A percentile compares a stretch with the other conserved stretches of the same genome.
Evolutionary conservation across 2,888 invertebrate species (phyloP).

Genomic region (Lasioglossum pauxillum): DNA sequence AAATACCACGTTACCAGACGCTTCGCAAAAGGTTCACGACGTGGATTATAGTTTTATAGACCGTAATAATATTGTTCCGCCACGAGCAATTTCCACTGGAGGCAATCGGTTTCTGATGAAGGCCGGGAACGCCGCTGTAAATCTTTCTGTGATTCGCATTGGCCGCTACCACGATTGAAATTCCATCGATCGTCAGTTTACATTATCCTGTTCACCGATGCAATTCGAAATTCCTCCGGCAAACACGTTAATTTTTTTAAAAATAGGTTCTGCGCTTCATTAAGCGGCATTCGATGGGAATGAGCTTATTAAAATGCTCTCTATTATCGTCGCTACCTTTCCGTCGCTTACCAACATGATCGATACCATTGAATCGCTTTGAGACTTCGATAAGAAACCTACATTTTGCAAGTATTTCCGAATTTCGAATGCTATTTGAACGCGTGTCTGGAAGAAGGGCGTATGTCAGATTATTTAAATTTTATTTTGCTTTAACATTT

Average conservation of each 20-base stretch:
- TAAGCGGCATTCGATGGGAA: too few relatives aligned
- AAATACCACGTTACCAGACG: constrained; percentile 27
- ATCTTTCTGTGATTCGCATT: background rate
- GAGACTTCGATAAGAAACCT: background rate
- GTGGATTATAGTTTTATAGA: constrained; percentile 11
- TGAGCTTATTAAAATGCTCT: too few relatives aligned
- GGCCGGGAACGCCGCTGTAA: background rate
- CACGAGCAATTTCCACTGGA: constrained; percentile 6
- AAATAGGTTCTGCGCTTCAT: background rate
- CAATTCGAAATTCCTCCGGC: background rate
- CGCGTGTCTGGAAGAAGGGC: too few relatives aligned
- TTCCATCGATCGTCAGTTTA: background rate
- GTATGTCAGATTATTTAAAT: too few relatives aligned
- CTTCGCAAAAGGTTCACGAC: background rate
- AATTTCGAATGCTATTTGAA: background rate
- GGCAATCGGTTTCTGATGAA: constrained; percentile 16
- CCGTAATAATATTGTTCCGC: constrained; percentile 20
- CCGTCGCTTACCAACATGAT: background rate
- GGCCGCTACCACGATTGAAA: background rate
- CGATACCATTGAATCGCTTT: background rate
- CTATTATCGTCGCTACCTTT: too few relatives aligned
- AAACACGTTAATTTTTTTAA: background rate
- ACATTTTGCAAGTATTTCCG: background rate
- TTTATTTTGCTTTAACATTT: too few relatives aligned
- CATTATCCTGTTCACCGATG: background rate